Percentiles rank a stretch among this genome's conserved stretches.
Conservation (phyloP, 2,888 invertebrate genomes). For the Acronicta alni region DNA sequence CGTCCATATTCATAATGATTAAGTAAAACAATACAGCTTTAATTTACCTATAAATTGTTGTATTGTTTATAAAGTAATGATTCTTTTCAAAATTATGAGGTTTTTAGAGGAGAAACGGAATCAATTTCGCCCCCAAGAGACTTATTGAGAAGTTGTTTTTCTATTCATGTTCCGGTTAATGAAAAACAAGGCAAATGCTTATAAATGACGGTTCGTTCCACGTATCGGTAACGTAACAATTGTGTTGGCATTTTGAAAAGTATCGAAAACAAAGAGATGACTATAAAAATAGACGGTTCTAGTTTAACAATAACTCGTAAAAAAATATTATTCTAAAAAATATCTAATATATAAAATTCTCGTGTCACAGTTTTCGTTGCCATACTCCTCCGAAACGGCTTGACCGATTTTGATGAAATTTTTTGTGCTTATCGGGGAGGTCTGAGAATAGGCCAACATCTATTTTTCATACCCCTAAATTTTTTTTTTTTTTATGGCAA, state of each 20-base stretch:
- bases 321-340: too few relatives aligned
- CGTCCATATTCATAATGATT: too few relatives aligned
- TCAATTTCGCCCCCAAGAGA: slow-evolving; percentile 68
- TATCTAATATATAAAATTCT: too few relatives aligned
- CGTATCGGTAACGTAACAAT: slow-evolving; percentile 1
- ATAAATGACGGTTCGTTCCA: slow-evolving; percentile 46
- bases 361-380: too few relatives aligned
- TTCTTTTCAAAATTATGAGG: slow-evolving; percentile 67
- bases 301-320: too few relatives aligned
- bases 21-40: neutral
- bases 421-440: too few relatives aligned
- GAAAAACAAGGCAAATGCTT: slow-evolving; percentile 42
- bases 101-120: slow-evolving; percentile 61
- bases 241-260: neutral
- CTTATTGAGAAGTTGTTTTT: slow-evolving; percentile 73
- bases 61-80: slow-evolving; percentile 48
- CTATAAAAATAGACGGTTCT: too few relatives aligned
- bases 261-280: neutral
- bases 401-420: too few relatives aligned
- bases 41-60: slow-evolving; percentile 45
- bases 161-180: slow-evolving; percentile 52
- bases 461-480: too few relatives aligned
- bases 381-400: too few relatives aligned
- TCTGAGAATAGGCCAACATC: too few relatives aligned
- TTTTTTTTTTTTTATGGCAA: too few relatives aligned